These are phyloP conservation scores for Dynastes grantii DNA, from an alignment of 2,888 invertebrate genomes.

Conservation along the genomic window DNA sequence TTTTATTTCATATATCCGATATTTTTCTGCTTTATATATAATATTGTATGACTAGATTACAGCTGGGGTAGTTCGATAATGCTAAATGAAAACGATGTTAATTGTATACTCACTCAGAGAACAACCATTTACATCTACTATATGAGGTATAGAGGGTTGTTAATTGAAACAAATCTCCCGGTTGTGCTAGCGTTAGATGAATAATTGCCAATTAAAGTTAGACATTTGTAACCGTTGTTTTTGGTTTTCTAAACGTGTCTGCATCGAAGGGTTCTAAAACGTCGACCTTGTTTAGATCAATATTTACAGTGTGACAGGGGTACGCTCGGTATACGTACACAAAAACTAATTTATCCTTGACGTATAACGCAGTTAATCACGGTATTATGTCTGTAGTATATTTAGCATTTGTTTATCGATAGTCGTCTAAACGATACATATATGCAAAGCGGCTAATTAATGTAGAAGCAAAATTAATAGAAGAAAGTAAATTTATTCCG, in stretches of 20 bases:
- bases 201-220: constrained; percentile 39
- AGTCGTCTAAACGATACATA: no score
- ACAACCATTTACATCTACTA: neutral
- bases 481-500: no score
- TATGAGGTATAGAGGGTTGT: constrained; percentile 9
- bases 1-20: no score
- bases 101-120: neutral
- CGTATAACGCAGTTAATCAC: neutral
- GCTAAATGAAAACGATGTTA: no score
- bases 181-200: neutral
- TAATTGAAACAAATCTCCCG: constrained; percentile 34
- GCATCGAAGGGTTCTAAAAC: neutral
- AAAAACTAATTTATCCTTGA: constrained; percentile 1
- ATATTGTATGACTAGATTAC: no score
- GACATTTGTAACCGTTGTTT: constrained; percentile 31
- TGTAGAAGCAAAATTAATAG: no score
- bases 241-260: neutral
- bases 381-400: no score
- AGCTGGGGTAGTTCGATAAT: no score
- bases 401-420: no score
- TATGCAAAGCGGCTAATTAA: no score
- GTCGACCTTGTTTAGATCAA: constrained; percentile 4
- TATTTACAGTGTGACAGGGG: constrained; percentile 9
- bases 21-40: no score
- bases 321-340: neutral